Conservation (phyloP, 2,797 vertebrate genomes). For the Tamandua tetradactyla region DNA sequence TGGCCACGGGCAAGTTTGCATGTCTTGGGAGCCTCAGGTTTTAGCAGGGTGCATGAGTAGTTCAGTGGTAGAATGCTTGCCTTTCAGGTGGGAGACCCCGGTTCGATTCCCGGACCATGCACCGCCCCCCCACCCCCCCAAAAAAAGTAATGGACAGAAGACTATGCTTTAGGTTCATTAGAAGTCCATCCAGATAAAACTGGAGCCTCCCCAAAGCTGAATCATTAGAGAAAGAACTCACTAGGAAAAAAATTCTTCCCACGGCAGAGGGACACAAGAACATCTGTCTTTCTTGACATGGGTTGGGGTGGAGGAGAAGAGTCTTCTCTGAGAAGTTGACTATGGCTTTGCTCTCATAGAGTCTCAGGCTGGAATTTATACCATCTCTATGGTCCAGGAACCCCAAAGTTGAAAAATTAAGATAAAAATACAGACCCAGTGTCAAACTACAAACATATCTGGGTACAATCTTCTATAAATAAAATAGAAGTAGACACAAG, state of each 20-base stretch:
- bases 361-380: background rate
- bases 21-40: background rate
- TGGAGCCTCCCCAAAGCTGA: background rate
- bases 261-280: background rate
- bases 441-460: background rate
- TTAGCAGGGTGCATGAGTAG: too few relatives aligned
- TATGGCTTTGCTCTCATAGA: background rate
- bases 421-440: background rate
- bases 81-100: too few relatives aligned
- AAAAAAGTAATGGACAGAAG: background rate
- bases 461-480: background rate
- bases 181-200: background rate
- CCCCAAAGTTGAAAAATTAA: background rate
- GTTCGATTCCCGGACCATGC: too few relatives aligned
- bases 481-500: background rate
- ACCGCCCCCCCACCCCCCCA: too few relatives aligned
- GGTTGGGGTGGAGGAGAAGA: background rate
- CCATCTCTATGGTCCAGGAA: background rate
- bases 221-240: conserved; percentile 36
- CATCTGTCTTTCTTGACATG: background rate
- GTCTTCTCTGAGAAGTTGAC: background rate
- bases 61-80: too few relatives aligned
- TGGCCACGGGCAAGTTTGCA: background rate
- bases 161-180: background rate
- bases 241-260: background rate